These are phyloP conservation scores for Synanthedon vespiformis DNA, from an alignment of 2,888 invertebrate species.

Conservation along the genomic window DNA sequence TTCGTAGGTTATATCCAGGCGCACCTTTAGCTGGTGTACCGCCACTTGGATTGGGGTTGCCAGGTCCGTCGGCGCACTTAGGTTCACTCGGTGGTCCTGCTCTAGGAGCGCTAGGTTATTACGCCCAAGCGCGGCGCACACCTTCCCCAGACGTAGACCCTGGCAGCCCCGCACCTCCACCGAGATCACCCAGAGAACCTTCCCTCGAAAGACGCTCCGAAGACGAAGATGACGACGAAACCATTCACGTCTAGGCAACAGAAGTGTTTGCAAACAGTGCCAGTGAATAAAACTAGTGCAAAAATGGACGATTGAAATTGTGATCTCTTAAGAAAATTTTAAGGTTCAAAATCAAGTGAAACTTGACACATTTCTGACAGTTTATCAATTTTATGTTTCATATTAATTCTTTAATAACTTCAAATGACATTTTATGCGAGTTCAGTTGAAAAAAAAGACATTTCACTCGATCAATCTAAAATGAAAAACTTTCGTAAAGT, in stretches of 20 bases:
- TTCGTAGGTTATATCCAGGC: constrained; percentile 71
- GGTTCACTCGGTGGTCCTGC: constrained; percentile 78
- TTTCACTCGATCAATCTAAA: too few relatives aligned
- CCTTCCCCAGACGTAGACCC: constrained; percentile 71
- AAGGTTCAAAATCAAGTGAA: neutral
- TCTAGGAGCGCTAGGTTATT: constrained; percentile 66
- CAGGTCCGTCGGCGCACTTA: constrained; percentile 77
- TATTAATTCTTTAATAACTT: neutral
- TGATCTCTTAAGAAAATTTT: too few relatives aligned
- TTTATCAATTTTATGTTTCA: neutral
- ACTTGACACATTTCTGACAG: neutral
- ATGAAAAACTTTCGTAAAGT: constrained; percentile 13
- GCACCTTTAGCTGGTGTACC: constrained; percentile 70
- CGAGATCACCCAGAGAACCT: constrained; percentile 48
- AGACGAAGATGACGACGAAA: constrained; percentile 73
- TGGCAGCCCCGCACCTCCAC: constrained; percentile 69
- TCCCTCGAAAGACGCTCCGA: constrained; percentile 54
- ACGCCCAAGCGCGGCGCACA: constrained; percentile 60
- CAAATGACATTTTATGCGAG: too few relatives aligned
- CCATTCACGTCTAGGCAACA: constrained; percentile 68
- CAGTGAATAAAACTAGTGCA: too few relatives aligned
- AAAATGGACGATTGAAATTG: too few relatives aligned
- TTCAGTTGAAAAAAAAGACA: too few relatives aligned
- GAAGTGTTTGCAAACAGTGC: constrained; percentile 6
- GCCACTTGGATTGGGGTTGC: constrained; percentile 71